Evolutionary conservation across 64 coral and sea anemone genomes (phyloP).

Genomic region (Astreopora myriophthalma): DNA sequence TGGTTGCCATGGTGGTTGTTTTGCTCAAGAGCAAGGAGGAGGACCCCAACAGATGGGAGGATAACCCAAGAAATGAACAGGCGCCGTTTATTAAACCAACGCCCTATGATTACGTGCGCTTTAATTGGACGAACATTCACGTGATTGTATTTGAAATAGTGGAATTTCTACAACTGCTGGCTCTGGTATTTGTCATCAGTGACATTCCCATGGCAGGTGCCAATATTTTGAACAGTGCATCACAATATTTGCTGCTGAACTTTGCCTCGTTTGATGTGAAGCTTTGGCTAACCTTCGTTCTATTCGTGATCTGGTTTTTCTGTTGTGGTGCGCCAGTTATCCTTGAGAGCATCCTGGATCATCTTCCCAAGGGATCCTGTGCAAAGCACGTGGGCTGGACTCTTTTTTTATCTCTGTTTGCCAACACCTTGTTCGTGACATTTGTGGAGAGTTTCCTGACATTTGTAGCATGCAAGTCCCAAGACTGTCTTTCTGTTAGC

Average conservation of each 20-base stretch:
- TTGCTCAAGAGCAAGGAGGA: slow-evolving; percentile 43
- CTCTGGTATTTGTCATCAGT: slow-evolving; percentile 76
- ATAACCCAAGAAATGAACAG: not conserved
- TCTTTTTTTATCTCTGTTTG: slow-evolving; percentile 77
- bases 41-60: not conserved
- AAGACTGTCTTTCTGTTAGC: not conserved
- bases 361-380: slow-evolving; percentile 76
- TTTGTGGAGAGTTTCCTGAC: slow-evolving; percentile 86
- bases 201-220: slow-evolving; percentile 87
- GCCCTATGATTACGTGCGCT: slow-evolving; percentile 91
- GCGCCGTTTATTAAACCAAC: slow-evolving; percentile 56
- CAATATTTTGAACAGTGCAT: slow-evolving; percentile 40
- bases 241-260: slow-evolving; percentile 82
- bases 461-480: slow-evolving; percentile 84
- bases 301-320: slow-evolving; percentile 94
- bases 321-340: slow-evolving; percentile 92
- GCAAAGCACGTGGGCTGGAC: slow-evolving; percentile 93
- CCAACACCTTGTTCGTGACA: slow-evolving; percentile 96
- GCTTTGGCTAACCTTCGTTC: slow-evolving; percentile 70
- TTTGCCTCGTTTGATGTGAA: slow-evolving; percentile 95
- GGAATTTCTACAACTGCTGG: slow-evolving; percentile 89
- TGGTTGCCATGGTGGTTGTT: slow-evolving; percentile 63
- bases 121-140: slow-evolving; percentile 95
- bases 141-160: slow-evolving; percentile 90
- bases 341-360: slow-evolving; percentile 86